Percentiles rank a stretch among this genome's conserved stretches.
phyloP scores from a whole-genome alignment of 2,797 vertebrate genomes.

The Sebastes wilsoni region DNA sequence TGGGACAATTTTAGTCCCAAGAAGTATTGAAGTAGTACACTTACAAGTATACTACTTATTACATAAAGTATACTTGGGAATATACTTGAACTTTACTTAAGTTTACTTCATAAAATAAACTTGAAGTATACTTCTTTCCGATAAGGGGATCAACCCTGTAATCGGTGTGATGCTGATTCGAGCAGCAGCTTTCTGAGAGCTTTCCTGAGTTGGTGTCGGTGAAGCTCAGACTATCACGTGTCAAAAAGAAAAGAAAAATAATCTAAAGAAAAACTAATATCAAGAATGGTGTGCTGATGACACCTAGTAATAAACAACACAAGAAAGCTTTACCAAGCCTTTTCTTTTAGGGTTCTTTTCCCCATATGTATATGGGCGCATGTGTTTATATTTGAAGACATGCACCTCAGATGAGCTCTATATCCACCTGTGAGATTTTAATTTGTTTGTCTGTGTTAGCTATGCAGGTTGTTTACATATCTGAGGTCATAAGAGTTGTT shows the following conservation, averaged over 20 bases:
- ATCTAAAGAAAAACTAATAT: neutral
- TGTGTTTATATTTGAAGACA: neutral
- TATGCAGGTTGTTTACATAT: too few species aligned
- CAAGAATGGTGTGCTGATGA: neutral
- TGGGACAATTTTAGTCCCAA: too few species aligned
- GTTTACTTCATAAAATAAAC: too few species aligned
- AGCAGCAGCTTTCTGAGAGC: neutral
- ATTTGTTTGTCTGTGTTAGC: neutral
- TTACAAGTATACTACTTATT: too few species aligned
- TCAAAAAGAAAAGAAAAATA: neutral
- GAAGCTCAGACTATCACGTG: neutral
- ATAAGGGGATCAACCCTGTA: neutral
- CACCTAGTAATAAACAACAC: neutral
- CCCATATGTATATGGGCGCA: too few species aligned
- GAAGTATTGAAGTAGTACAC: too few species aligned
- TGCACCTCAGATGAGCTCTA: neutral
- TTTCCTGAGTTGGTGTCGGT: neutral
- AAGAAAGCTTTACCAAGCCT: neutral
- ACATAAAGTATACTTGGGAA: too few species aligned
- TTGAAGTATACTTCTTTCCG: too few species aligned
- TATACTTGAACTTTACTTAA: too few species aligned
- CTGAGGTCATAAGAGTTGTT: neutral
- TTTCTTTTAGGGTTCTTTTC: neutral
- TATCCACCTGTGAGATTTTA: neutral
- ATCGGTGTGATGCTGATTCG: neutral